Evolutionary conservation across 2,797 vertebrate species (phyloP), one percentile per base, ranked within the genome.

Genomic region (Aplochiton taeniatus): DNA sequence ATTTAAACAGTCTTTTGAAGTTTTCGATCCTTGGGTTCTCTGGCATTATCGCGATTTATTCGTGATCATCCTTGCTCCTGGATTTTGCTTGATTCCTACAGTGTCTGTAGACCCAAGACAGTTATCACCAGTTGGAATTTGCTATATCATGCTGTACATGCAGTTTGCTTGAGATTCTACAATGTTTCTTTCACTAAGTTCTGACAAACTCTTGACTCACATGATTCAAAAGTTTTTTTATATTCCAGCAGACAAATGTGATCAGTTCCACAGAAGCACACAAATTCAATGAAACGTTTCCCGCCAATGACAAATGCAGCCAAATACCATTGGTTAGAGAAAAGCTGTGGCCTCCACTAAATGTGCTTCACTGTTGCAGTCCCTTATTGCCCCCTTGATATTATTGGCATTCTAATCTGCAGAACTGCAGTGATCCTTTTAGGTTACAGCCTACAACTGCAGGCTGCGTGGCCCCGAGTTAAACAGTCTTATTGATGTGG

Each of bases 401-500:
- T 31, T 17, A 58, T 44, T 44, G 55, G n/a, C 55, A 43, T 16
- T 44, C 55, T 44, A 16, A 58, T 58, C 55, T 58, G 14, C 13
- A 12, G 41, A 19, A n/a, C 42, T 44, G 55, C 3, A 43, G 54
- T 42, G 31, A 4, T 14, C 42, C 56, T 66, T 31, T 51, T 51
- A 50, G 48, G 55, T 17, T 57, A 14, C 19, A 43, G 11, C 31
- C 16, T 49, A 16, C 18, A 31, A 66, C 31, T 16, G 42, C 42
- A 51, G 61, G 76, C 70, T 74, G 75, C 67, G 48, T 48, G 51
- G 14, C 60, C 65, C 64, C 77, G 77, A 85, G 79, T 81, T 85
- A 83, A 68, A 77, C 67, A 44, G 60, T 57, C 16, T 0, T 67
- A 70, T 78, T 76, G 63, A 85, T 78, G 69, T 20, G 49, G 70